Evolutionary conservation across 2,888 invertebrate species (phyloP), one percentile per base, ranked within the genome.

Genomic region (Acanthococcus lagerstroemiae): DNA sequence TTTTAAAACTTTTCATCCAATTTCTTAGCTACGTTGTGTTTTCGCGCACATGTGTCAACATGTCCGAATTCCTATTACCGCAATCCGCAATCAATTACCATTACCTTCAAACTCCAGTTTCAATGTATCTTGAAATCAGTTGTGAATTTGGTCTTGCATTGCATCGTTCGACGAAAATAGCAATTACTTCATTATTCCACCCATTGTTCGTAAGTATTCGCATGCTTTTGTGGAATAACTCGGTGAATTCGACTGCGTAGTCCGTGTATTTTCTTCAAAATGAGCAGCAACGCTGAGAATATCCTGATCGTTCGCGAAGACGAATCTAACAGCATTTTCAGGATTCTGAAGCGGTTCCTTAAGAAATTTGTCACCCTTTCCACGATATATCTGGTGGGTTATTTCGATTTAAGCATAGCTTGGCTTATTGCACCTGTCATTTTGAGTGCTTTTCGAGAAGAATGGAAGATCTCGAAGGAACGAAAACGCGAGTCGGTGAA

Each of bases 381-480:
- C 24, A 78, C 83, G 7, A 85, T 90, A 52, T 91, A 90, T 77
- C 76, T 88, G 61, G 83, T 87, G 57, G 90, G 90, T 1, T 90
- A 90, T 73, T 86, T 89, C 85, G 86, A 89, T 75, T 87, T 91
- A 83, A 90, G 89, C 72, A 82, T 88, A 50, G 92, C 90, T 55
- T 95, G 95, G 95, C 81, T 95, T 22, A 82, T 94, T 69, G 80
- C 82, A 1, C 93, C 92, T 0, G 81, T 94, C 25, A 81, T 90
- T 24, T 78, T 92, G 61, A 84, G 88, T 4, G 88, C 90, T 65
- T 80, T 90, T 71, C 82, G 88, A 57, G 87, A 89, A 73, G 88
- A 90, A 75, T 85, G 86, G 81, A 84, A 86, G 37, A 85, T 84
- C 73, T 84, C 86, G 67, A 87, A 83, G 70, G 84, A 86, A 7